These are phyloP conservation scores for Cyphomyrus plagiostoma DNA, from an alignment of 2,113 vertebrate species.

Conservation along the genomic window DNA sequence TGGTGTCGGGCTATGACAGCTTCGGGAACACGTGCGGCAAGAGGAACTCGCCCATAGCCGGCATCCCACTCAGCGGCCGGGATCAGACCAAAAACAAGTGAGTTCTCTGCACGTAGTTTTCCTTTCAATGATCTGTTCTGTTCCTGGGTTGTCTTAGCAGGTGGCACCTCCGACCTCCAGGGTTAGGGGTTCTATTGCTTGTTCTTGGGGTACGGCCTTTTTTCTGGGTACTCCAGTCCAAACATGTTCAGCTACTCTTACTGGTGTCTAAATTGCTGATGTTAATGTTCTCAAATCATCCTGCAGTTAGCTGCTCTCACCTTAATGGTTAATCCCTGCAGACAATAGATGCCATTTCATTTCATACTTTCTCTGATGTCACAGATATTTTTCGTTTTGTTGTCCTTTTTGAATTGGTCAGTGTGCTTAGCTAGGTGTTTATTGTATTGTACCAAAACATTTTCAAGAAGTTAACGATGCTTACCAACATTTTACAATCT, in stretches of 20 bases:
- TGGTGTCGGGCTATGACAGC: constrained; percentile 89
- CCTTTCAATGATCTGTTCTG: background rate
- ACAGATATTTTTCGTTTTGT: too few species aligned
- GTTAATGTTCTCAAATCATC: too few species aligned
- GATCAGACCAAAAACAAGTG: constrained; percentile 83
- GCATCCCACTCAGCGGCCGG: constrained; percentile 74
- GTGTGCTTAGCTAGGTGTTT: too few species aligned
- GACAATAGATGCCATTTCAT: too few species aligned
- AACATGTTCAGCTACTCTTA: background rate
- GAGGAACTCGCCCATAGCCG: constrained; percentile 78
- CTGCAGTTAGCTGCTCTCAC: too few species aligned
- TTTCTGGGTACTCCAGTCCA: background rate
- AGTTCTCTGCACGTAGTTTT: constrained; percentile 35
- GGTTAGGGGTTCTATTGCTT: background rate
- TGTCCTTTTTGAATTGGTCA: too few species aligned
- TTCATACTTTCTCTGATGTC: too few species aligned
- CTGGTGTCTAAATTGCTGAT: background rate
- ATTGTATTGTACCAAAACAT: too few species aligned
- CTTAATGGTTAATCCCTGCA: too few species aligned
- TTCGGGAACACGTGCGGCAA: constrained; percentile 93
- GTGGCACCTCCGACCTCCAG: background rate
- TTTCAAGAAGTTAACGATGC: too few species aligned
- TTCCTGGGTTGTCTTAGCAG: background rate
- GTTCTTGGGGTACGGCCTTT: background rate
- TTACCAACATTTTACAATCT: too few species aligned